Percentiles rank a stretch among this genome's conserved stretches.
phyloP scores from a whole-genome alignment of 2,888 invertebrate species.

The Cataglyphis rosenhaueri region DNA sequence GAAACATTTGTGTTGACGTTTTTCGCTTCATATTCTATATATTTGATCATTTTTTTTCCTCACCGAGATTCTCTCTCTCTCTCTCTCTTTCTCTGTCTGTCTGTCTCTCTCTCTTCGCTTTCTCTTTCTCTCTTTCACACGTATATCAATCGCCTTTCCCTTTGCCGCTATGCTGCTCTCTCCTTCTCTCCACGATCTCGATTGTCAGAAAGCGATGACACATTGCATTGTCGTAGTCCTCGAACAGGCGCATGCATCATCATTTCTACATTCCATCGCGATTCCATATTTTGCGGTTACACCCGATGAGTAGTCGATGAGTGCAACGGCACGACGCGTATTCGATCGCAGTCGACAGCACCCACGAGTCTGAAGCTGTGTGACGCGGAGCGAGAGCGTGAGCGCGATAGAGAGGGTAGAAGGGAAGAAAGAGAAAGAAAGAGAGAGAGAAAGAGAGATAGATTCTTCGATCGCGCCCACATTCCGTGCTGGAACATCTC shows the following conservation, averaged over 20 bases:
- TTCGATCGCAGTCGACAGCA: slow-evolving; percentile 32
- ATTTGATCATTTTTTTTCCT: slow-evolving; percentile 5
- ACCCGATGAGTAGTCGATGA: slow-evolving; percentile 45
- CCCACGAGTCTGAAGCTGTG: slow-evolving; percentile 20
- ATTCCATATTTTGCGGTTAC: slow-evolving; percentile 54
- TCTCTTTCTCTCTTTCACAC: slow-evolving; percentile 30
- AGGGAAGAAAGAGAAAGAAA: too few species aligned
- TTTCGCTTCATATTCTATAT: not conserved
- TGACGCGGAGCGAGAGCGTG: slow-evolving; percentile 13
- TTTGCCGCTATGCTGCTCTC: slow-evolving; percentile 45
- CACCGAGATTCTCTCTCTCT: slow-evolving; percentile 29
- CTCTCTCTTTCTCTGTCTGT: slow-evolving; percentile 37
- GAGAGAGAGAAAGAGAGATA: too few species aligned
- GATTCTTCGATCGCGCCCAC: slow-evolving; percentile 70
- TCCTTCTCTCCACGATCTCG: slow-evolving; percentile 49
- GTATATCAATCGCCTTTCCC: slow-evolving; percentile 53
- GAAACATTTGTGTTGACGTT: not conserved
- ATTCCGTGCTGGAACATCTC: slow-evolving; percentile 66
- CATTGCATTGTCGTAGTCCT: slow-evolving; percentile 77
- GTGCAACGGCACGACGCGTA: slow-evolving; percentile 56
- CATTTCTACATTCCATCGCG: slow-evolving; percentile 57
- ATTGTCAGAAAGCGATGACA: slow-evolving; percentile 82
- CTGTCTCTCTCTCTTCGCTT: slow-evolving; percentile 42
- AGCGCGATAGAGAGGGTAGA: not conserved
- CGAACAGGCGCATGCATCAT: slow-evolving; percentile 62